Base-by-base conservation (phyloP, 2,888 invertebrate genomes). In the Artemia sinica region DNA sequence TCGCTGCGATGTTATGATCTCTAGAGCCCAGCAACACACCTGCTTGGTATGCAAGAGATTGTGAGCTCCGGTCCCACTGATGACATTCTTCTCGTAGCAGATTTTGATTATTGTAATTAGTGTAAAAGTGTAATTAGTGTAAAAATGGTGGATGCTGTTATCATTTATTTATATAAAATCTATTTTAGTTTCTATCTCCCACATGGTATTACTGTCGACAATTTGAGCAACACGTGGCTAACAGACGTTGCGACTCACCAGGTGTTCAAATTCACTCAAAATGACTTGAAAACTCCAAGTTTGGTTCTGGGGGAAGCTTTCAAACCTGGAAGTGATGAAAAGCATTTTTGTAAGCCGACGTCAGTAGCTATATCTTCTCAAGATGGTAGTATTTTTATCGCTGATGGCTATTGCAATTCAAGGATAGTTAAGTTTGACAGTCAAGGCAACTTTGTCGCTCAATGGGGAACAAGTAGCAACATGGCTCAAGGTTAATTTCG, bases 161-260 rank as follows among this genome's bases (percentile, higher is more conserved):
- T 28, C 28, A 28, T 28, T 28, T 28, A 28, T 28, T 28, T 28
- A 28, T 28, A 28, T 28, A 28, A 28, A 51, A 51, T 68, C 66
- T 13, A 14, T 18, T 65, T n/a, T n/a, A 18, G 66, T 70, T 83
- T 82, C 75, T 81, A 79, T 72, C 75, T 83, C 75, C 83, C 83
- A 2, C 83, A 83, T 73, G 82, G 83, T 12, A 74, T 84, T 41
- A 79, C 78, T 28, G 75, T 82, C 5, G 82, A 83, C 72, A 71
- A 74, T 4, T 74, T 79, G 11, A 80, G 77, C 41, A 80, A 80
- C 72, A 73, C 80, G 2, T 83, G 82, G 80, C 73, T 81, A 13
- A 83, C 83, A 0, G 83, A 84, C 73, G 82, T 83, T 1, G 83
- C 79, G 4, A 74, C 80, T 18, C 83, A 83, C 73, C 83, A 83